Base-by-base conservation (phyloP, 2,113 vertebrate genomes). In the Oryzias curvinotus region DNA sequence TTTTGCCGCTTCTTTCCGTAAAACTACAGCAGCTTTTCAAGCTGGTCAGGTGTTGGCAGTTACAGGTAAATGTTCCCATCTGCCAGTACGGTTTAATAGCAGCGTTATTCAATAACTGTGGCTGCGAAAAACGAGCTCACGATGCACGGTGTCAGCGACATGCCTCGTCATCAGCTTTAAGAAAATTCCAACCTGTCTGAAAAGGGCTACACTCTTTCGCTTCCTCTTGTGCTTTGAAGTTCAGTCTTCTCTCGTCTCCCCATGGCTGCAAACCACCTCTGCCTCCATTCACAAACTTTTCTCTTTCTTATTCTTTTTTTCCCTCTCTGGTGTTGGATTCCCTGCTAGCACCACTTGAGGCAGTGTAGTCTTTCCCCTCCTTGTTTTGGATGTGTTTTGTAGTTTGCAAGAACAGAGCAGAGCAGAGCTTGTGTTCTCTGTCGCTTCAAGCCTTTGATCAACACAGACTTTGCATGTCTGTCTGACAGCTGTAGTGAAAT, bases 381-480 rank as follows among this genome's bases (percentile, higher is more conserved):
- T 68, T 72, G 74, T 79, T 73, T 70, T 76, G 71, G 68, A 85
- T 78, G 77, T 76, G 73, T 80, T 83, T 59, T 57, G 60, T 80
- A 74, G 74, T 85, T 75, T 57, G 57, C 26, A 64, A 72, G 63
- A 75, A 67, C 63, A 72, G 71, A 73, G 76, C 63, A 72, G 71
- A 73, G 76, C 66, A 74, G 65, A 74, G 78, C 85, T 81, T 75
- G 63, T 81, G 78, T 80, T 75, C 78, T 87, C 81, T 85, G 72
- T 79, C 69, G 77, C 77, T 50, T 47, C 65, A 64, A 71, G 63
- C 66, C 68, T 84, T 90, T 86, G 80, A 83, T 86, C 73, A 72
- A 49, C 12, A 42, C 79, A 87, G 78, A 85, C 87, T 75, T 71
- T 85, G 90, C 78, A 88, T 91, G 88, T 82, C 88, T 75, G 85